A percentile compares a stretch with the other conserved stretches of the same genome.
phyloP scores from a whole-genome alignment of 35 echinoderm and acorn worm genomes.

The Lytechinus variegatus region DNA sequence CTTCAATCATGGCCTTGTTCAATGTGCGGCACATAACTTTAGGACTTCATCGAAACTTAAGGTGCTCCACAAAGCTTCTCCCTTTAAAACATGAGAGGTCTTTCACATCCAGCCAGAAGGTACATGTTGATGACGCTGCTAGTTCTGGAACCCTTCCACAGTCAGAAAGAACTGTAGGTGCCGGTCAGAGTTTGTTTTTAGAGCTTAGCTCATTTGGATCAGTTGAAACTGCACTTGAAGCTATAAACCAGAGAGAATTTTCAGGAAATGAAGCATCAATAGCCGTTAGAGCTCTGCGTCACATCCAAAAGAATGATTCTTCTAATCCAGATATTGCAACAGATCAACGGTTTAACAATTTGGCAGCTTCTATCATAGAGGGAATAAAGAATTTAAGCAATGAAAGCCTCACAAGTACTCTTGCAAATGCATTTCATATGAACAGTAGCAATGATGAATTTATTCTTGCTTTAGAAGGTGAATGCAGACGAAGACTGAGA shows the following conservation, averaged over 20 bases:
- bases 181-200: not conserved
- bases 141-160: not conserved
- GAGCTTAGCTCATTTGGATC: conserved; percentile 20
- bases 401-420: conserved; percentile 38
- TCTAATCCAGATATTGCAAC: not conserved
- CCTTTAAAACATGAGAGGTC: not conserved
- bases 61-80: not conserved
- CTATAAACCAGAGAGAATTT: not conserved
- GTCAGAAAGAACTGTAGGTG: not conserved
- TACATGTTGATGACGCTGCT: not conserved
- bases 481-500: conserved; percentile 36
- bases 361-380: not conserved
- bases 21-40: not conserved
- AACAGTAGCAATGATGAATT: conserved; percentile 28
- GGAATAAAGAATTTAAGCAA: conserved; percentile 26
- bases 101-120: not conserved
- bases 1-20: not conserved
- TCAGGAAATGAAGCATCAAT: conserved; percentile 48
- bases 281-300: not conserved
- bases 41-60: not conserved
- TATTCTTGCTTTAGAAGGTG: conserved; percentile 26
- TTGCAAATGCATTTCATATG: conserved; percentile 3
- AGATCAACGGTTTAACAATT: conserved; percentile 11
- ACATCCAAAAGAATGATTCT: conserved; percentile 26
- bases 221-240: not conserved